A percentile compares a stretch with the other conserved stretches of the same genome.
phyloP scores from a whole-genome alignment of 2,797 vertebrate genomes.

The Phataginus tricuspis region DNA sequence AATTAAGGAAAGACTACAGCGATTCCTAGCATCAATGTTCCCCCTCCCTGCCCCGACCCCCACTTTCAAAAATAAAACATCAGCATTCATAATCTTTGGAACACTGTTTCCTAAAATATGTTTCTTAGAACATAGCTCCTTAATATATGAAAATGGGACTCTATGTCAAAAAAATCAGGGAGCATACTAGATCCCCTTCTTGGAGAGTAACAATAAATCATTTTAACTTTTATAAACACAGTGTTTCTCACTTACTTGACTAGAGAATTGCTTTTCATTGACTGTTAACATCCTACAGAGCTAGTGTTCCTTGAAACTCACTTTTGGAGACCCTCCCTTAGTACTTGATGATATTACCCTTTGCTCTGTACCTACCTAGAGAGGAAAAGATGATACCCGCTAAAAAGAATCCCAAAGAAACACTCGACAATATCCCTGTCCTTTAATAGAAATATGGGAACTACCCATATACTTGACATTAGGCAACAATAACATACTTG shows the following conservation, averaged over 20 bases:
- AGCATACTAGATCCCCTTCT: neutral
- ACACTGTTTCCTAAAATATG: neutral
- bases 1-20: neutral
- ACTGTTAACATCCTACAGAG: neutral
- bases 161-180: neutral
- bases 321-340: neutral
- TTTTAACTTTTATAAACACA: neutral
- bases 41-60: fast-evolving
- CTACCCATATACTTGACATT: neutral
- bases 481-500: neutral
- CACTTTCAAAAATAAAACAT: neutral
- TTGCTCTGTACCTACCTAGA: neutral
- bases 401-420: neutral
- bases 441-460: neutral
- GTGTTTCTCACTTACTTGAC: neutral
- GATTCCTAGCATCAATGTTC: neutral
- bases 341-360: neutral
- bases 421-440: neutral
- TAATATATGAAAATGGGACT: slow-evolving; percentile 6
- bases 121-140: neutral
- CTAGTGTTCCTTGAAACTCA: neutral
- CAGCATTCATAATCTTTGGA: neutral
- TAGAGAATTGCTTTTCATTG: neutral
- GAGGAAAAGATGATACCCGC: neutral
- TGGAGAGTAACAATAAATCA: neutral